These are phyloP conservation scores for Eupithecia abbreviata DNA, from an alignment of 2,888 invertebrate species.

Conservation along the genomic window DNA sequence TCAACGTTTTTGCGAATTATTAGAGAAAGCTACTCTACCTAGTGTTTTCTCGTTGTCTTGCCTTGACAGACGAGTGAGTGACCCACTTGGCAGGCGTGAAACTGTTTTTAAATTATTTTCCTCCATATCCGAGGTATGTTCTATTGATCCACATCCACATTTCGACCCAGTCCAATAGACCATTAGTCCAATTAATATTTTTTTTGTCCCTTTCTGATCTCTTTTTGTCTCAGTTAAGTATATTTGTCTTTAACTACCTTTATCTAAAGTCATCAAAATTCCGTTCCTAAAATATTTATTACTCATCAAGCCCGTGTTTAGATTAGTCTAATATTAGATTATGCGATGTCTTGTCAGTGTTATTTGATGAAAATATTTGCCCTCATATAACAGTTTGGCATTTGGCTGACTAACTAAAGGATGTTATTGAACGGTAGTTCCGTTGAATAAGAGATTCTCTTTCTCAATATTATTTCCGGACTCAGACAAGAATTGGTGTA, in stretches of 20 bases:
- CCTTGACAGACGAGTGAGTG: slow-evolving; percentile 72
- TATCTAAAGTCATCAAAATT: slow-evolving; percentile 28
- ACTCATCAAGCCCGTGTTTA: slow-evolving; percentile 48
- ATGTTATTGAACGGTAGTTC: slow-evolving; percentile 3
- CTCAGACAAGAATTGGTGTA: not conserved
- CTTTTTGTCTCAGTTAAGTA: not conserved
- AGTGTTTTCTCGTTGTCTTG: slow-evolving; percentile 58
- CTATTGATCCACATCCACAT: slow-evolving; percentile 27
- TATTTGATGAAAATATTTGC: slow-evolving; percentile 2
- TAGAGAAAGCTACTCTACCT: slow-evolving; percentile 49
- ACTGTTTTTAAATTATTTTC: slow-evolving; percentile 59
- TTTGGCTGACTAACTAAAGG: not conserved
- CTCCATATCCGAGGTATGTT: slow-evolving; percentile 51
- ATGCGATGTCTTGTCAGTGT: slow-evolving; percentile 32
- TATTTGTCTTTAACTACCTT: not conserved
- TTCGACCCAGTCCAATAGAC: too few species aligned
- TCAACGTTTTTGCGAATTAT: slow-evolving; percentile 47
- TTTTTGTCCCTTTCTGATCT: not conserved
- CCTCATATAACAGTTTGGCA: slow-evolving; percentile 3
- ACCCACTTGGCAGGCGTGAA: slow-evolving; percentile 74
- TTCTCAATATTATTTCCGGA: slow-evolving; percentile 2
- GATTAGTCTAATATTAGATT: slow-evolving; percentile 50
- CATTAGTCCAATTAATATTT: slow-evolving; percentile 2
- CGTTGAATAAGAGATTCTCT: not conserved
- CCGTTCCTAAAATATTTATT: slow-evolving; percentile 53